Percentiles rank a stretch among this genome's conserved stretches.
These are phyloP conservation scores for Rhombomys opimus DNA, from an alignment of 2,113 vertebrate genomes.

Conservation along the genomic window DNA sequence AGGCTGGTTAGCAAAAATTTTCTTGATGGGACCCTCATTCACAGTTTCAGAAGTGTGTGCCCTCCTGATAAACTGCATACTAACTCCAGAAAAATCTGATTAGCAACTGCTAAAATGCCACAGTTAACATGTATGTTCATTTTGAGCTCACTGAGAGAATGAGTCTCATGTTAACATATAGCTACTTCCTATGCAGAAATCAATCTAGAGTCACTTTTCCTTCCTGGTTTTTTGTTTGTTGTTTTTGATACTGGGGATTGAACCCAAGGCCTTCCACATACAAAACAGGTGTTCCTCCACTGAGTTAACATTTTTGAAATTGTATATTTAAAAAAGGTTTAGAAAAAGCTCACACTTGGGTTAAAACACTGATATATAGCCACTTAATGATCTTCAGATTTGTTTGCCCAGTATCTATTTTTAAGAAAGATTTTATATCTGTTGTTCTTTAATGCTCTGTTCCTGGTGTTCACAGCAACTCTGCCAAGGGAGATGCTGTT, in stretches of 20 bases:
- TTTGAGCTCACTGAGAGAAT: neutral
- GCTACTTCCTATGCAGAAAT: neutral
- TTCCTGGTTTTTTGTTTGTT: neutral
- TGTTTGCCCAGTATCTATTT: conserved; percentile 12
- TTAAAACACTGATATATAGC: neutral
- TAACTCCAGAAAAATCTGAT: conserved; percentile 1
- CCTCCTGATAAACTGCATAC: neutral
- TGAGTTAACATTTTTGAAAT: neutral
- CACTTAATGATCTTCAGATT: neutral
- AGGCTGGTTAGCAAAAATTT: neutral
- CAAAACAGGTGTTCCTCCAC: neutral
- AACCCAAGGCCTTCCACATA: neutral
- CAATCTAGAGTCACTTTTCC: neutral
- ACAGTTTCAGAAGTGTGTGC: neutral
- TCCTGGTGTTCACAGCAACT: neutral
- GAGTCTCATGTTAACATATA: neutral
- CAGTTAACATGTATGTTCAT: neutral
- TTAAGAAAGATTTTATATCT: neutral
- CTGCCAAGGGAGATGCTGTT: neutral
- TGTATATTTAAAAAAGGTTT: neutral
- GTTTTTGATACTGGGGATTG: neutral
- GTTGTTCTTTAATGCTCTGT: neutral
- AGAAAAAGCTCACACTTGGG: neutral
- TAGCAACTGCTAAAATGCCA: neutral
- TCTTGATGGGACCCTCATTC: neutral